Conservation (phyloP, 1,140 invertebrate species). For the Drosophila oshimai region DNA sequence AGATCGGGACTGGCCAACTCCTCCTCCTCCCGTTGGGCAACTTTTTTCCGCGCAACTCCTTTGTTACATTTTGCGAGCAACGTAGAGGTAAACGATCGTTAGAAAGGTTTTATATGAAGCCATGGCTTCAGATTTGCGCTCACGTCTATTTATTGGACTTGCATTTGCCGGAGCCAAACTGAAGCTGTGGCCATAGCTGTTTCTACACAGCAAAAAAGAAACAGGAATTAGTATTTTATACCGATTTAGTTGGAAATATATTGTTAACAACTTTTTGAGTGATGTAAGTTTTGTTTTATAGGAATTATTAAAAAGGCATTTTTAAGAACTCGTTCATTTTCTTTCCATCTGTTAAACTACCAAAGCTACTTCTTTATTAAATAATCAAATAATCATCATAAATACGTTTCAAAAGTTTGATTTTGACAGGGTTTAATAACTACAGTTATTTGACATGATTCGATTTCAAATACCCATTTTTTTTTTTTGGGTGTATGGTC, state of each 20-base stretch:
- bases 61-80: slow-evolving; percentile 76
- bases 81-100: slow-evolving; percentile 79
- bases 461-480: too few relatives aligned
- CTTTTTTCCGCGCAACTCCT: slow-evolving; percentile 67
- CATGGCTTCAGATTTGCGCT: slow-evolving; percentile 70
- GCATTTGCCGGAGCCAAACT: slow-evolving; percentile 22
- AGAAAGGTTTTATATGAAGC: slow-evolving; percentile 77
- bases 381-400: too few relatives aligned
- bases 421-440: too few relatives aligned
- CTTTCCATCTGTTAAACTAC: too few relatives aligned
- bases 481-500: slow-evolving; percentile 39
- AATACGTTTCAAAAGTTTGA: too few relatives aligned
- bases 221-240: too few relatives aligned
- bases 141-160: slow-evolving; percentile 77
- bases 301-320: too few relatives aligned
- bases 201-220: slow-evolving; percentile 14
- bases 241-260: too few relatives aligned
- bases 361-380: not conserved
- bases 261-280: too few relatives aligned
- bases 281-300: too few relatives aligned
- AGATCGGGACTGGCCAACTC: slow-evolving; percentile 32
- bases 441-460: too few relatives aligned
- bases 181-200: slow-evolving; percentile 20
- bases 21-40: slow-evolving; percentile 44
- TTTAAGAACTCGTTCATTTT: not conserved